Evolutionary conservation across 2,797 vertebrate genomes (phyloP), one percentile per base, ranked within the genome.

Genomic region (Acipenser oxyrinchus): DNA sequence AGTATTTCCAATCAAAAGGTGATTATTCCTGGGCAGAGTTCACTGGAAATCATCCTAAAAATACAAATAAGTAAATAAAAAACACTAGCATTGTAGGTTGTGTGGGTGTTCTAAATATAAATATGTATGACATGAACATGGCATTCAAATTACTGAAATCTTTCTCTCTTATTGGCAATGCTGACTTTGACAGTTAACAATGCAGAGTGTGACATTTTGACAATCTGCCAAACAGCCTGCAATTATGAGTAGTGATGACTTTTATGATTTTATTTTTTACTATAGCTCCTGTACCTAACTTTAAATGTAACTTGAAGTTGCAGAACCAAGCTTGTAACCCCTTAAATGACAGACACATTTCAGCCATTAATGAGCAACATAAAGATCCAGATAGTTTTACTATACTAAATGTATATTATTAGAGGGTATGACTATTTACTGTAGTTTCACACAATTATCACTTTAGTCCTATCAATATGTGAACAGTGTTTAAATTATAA

Each of bases 131-230:
- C 51, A 50, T 63, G 63, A 50, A 62, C 63, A 58, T 48, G 60
- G 66, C 60, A 50, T 73, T 68, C 55, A 68, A 63, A 70, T 70
- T 51, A 66, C 60, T 57, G 52, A 48, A 58, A 58, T 58, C 55
- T 58, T 58, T 58, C 10, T 11, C 55, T 58, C 55, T 13, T 66
- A 37, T 37, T 5, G 5, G 37, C 37, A 37, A 37, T 4, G 37
- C 37, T 48, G 57, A 50, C 58, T 63, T 58, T 67, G 65, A 67
- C 65, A 64, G 65, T 10, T 37, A 37, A 37, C 37, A 37, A 37
- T 37, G 37, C 37, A 37, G 37, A 8, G 60, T 3, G 9, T 67
- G 62, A 67, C 66, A 67, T 11, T 10, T 55, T 64, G 69, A 60
- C 65, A 70, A 51, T 48, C 65, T 55, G 49, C 62, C 51, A 23